phyloP scores from a whole-genome alignment of 1,140 invertebrate genomes.

The Scaptodrosophila lebanonensis region DNA sequence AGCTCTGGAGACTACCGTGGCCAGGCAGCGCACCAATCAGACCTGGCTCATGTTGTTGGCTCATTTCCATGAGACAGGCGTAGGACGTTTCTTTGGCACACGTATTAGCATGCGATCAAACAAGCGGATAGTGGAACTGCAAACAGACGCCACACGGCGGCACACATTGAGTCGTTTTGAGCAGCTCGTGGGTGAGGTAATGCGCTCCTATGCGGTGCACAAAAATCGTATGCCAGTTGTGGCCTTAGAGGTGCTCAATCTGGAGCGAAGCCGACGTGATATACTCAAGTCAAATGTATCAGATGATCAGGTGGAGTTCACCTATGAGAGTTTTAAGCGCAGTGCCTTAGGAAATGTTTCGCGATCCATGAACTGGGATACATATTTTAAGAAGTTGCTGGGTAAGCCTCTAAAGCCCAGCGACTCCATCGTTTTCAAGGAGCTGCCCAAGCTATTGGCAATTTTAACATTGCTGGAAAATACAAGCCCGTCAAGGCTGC shows the following conservation, averaged over 20 bases:
- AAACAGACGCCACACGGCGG: conserved; percentile 50
- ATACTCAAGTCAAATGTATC: conserved; percentile 48
- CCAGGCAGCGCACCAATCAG: conserved; percentile 10
- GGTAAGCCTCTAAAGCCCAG: conserved; percentile 45
- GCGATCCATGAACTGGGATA: conserved; percentile 56
- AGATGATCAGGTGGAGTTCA: conserved; percentile 60
- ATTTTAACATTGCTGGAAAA: conserved; percentile 54
- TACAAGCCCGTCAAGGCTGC: conserved; percentile 54
- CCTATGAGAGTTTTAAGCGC: conserved; percentile 58
- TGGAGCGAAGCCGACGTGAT: conserved; percentile 61
- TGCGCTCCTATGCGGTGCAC: conserved; percentile 53
- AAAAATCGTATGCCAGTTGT: conserved; percentile 56
- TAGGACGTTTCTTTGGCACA: conserved; percentile 56
- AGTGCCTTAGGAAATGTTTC: conserved; percentile 41
- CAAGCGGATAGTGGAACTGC: conserved; percentile 44
- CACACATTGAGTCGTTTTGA: conserved; percentile 61
- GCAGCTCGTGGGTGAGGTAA: conserved; percentile 55
- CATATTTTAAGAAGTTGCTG: conserved; percentile 52
- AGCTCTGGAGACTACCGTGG: conserved; percentile 33
- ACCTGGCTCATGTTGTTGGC: conserved; percentile 51
- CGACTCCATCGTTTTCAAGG: conserved; percentile 51
- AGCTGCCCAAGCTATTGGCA: conserved; percentile 51
- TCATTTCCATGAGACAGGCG: conserved; percentile 59
- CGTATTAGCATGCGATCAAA: conserved; percentile 61
- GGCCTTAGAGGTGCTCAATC: conserved; percentile 59